Evolutionary conservation across 1,140 invertebrate species (phyloP).

Genomic region (Drosophila cardini): DNA sequence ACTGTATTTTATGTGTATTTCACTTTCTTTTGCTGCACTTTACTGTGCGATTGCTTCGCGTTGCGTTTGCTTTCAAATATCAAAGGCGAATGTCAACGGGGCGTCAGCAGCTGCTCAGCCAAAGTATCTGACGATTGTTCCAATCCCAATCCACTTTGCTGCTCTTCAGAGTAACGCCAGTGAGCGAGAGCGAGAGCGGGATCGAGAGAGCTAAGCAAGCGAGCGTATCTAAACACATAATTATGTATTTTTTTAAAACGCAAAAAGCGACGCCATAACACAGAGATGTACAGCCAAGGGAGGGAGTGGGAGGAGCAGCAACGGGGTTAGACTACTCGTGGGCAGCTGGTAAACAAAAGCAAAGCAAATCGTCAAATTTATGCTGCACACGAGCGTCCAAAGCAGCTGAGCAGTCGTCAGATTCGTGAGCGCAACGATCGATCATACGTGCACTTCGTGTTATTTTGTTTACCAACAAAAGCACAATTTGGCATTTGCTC

Average conservation of each 20-base stretch:
- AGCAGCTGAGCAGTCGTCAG: constrained; percentile 52
- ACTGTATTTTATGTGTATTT: constrained; percentile 33
- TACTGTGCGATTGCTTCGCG: constrained; percentile 41
- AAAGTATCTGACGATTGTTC: constrained; percentile 51
- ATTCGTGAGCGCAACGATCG: constrained; percentile 24
- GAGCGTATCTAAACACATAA: constrained; percentile 78
- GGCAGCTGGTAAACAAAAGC: constrained; percentile 48
- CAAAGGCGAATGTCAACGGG: constrained; percentile 72
- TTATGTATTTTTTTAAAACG: constrained; percentile 83
- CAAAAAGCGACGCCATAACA: constrained; percentile 61
- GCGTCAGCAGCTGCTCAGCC: constrained; percentile 53
- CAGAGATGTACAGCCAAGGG: not conserved
- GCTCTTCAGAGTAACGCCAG: not conserved
- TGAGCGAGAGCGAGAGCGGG: not conserved
- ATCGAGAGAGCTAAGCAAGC: constrained; percentile 26
- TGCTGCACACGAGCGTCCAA: constrained; percentile 48
- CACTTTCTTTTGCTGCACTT: constrained; percentile 72
- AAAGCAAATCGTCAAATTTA: constrained; percentile 64
- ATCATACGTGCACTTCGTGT: constrained; percentile 74
- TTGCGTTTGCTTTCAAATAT: constrained; percentile 78
- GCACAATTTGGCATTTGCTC: constrained; percentile 22
- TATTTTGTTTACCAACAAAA: constrained; percentile 79
- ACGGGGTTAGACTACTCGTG: not conserved
- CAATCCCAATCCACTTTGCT: constrained; percentile 12
- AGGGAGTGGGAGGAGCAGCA: not conserved